Base-by-base conservation (phyloP, 37 sponge, comb jelly and placozoan genomes). In the Spongilla lacustris region DNA sequence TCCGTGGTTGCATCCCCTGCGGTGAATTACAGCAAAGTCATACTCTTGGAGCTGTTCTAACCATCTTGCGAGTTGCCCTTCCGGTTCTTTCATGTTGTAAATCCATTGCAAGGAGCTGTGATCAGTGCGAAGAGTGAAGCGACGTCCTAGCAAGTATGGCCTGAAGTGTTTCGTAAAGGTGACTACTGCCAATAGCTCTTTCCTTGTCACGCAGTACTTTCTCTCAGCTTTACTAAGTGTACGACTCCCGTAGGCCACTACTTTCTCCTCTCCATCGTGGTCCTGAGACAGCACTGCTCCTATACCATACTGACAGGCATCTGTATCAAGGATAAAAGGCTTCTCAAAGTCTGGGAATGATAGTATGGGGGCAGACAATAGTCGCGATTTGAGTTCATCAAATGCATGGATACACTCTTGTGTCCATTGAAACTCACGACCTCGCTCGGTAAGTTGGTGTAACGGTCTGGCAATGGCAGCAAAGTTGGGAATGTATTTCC, bases 261-360 rank as follows among this genome's bases (percentile, higher is more conserved):
- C 36, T 28, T 36, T 50, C 69, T 77, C 85, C n/a, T 23, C 69
- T 34, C 78, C 77, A 29, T 85, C 77, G 27, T n/a, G 36, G 4
- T 17, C 30, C 31, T 83, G 83, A 25, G 83, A 83, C 85, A 84
- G 75, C 34, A 84, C 79, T 26, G 79, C 86, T 75, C 85, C 85
- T 22, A 84, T 58, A 19, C 85, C 76, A 21, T 22, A 21, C 23
- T 75, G 19, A 68, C 77, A 66, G 30, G 85, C 85, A 71, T 83
- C 83, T 12, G 83, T 71, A 46, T 83, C 83, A 71, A 83, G 46
- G 32, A 75, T 58, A 68, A 84, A 84, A 21, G 66, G 66, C 21
- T 27, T 25, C 12, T 12, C 17, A 49, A 75, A 75, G 68, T 84
- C 76, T 10, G 85, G 85, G 21, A 75, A 84, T 8, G 85, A 75